These are phyloP conservation scores for Torymus texanus DNA, from an alignment of 2,888 invertebrate genomes.

Conservation along the genomic window DNA sequence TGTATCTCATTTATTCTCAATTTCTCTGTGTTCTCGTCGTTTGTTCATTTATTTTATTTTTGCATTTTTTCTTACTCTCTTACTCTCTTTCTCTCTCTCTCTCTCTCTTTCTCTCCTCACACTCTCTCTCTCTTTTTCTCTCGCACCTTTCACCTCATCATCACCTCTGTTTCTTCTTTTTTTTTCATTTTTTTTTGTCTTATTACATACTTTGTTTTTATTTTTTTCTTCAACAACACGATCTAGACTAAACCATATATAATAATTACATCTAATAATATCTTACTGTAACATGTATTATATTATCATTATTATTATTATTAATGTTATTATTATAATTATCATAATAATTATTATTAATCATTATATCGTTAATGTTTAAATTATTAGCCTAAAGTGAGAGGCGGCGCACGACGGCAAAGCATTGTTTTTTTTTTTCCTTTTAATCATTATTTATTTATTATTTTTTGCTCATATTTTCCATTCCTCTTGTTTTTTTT, in stretches of 20 bases:
- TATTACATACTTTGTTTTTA: slow-evolving; percentile 63
- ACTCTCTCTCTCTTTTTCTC: slow-evolving; percentile 32
- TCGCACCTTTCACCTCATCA: slow-evolving; percentile 55
- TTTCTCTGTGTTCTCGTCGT: slow-evolving; percentile 31
- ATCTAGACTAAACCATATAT: slow-evolving; percentile 75
- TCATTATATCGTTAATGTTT: slow-evolving; percentile 70
- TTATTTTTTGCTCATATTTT: slow-evolving; percentile 59
- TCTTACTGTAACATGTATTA: slow-evolving; percentile 75
- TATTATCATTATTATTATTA: slow-evolving; percentile 71
- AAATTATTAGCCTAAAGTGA: slow-evolving; percentile 75
- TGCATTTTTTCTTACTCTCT: slow-evolving; percentile 40
- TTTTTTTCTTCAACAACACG: slow-evolving; percentile 74
- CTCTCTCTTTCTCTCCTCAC: slow-evolving; percentile 55
- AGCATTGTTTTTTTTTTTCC: slow-evolving; percentile 68
- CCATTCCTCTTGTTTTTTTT: slow-evolving; percentile 61
- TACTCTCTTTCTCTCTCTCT: slow-evolving; percentile 57
- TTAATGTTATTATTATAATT: slow-evolving; percentile 70
- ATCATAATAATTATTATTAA: slow-evolving; percentile 68
- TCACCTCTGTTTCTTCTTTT: slow-evolving; percentile 41
- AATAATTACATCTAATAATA: slow-evolving; percentile 76
- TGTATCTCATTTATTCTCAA: slow-evolving; percentile 25
- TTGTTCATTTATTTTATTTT: slow-evolving; percentile 48
- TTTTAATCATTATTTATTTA: slow-evolving; percentile 57
- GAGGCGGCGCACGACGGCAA: slow-evolving; percentile 75
- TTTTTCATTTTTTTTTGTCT: slow-evolving; percentile 45